Conservation (phyloP, 2,888 invertebrate species). For the Tribolium freemani region DNA sequence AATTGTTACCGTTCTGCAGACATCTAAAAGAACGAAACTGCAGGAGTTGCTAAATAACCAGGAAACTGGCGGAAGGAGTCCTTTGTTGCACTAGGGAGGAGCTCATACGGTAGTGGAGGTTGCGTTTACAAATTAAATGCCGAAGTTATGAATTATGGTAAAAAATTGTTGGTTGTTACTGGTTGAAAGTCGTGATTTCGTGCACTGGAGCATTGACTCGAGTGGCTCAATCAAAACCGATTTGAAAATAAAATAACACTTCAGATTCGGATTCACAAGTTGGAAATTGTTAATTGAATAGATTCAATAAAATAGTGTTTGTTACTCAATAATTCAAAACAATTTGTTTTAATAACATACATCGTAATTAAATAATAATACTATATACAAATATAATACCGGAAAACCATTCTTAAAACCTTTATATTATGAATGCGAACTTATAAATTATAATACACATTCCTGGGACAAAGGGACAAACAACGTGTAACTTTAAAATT, state of each 20-base stretch:
- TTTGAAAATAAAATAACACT: background rate
- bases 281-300: too few species aligned
- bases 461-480: too few species aligned
- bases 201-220: background rate
- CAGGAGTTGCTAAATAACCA: background rate
- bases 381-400: too few species aligned
- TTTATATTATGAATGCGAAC: too few species aligned
- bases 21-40: background rate
- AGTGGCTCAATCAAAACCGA: background rate
- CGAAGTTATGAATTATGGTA: background rate
- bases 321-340: too few species aligned
- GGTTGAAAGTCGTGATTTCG: background rate
- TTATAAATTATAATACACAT: too few species aligned
- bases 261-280: background rate
- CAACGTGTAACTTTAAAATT: too few species aligned
- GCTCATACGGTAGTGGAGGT: background rate
- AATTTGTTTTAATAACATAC: too few species aligned
- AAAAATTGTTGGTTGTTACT: background rate
- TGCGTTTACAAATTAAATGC: background rate
- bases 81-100: background rate
- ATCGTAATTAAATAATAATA: too few species aligned
- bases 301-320: too few species aligned
- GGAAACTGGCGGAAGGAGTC: background rate
- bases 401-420: too few species aligned
- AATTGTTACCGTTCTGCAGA: constrained; percentile 17